Evolutionary conservation across 1,140 invertebrate genomes (phyloP), one percentile per base, ranked within the genome.

Genomic region (Neodiprion virginianus): DNA sequence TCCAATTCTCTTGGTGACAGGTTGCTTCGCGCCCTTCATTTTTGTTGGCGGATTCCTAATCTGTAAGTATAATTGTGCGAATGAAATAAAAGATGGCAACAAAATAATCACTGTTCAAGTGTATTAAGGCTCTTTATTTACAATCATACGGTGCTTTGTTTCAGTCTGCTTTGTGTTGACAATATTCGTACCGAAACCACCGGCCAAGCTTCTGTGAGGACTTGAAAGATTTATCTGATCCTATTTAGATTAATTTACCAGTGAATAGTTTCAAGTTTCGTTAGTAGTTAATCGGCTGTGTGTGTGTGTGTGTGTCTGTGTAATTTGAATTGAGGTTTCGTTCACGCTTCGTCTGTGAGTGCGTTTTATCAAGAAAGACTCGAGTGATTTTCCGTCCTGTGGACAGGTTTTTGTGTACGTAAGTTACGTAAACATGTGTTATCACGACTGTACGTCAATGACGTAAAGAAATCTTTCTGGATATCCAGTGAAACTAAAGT

Each of bases 91-190:
- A 21, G 17, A 21, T 21, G 17, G 17, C 17, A 61, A 65, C 23
- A 72, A 72, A 72, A 65, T 66, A 67, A 66, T 66, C 7, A 17
- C 10, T 2, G n/a, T 11, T 53, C 50, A n/a, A 67, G 12, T 50
- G 48, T 23, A 21, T 47, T 28, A 9, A 67, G 40, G 67, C 61
- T 66, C 14, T 65, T 61, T 49, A 11, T 28, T 67, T 68, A 67
- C n/a, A 8, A 71, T 53, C 61, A 61, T 21, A 21, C 17, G 17
- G 17, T 21, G 0, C n/a, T 53, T 53, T 9, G 68, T 81, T 82
- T 40, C 79, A 86, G 85, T 82, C 11, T 83, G 80, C 67, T 78
- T 82, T 47, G 28, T 81, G 14, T 48, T 86, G 48, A 78, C 81
- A 47, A 74, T 75, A 49, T 82, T 85, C 69, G 66, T 85, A 11